Conservation (phyloP, 2,113 vertebrate genomes). For the Sceloporus tristichus region DNA sequence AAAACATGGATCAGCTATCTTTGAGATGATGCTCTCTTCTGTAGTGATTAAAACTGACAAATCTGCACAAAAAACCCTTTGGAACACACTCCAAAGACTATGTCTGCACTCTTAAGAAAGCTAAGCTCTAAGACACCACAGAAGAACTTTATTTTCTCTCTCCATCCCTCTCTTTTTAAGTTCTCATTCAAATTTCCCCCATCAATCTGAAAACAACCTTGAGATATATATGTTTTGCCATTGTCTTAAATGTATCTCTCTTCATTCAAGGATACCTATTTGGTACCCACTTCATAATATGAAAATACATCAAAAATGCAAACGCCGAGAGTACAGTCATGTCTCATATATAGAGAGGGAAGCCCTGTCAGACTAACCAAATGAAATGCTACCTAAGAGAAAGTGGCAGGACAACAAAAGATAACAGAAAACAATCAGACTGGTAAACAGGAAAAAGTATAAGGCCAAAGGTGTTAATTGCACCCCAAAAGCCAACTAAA, state of each 20-base stretch:
- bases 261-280: not conserved
- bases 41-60: too few species aligned
- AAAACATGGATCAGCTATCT: not conserved
- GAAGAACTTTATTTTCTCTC: not conserved
- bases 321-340: not conserved
- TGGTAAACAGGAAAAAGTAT: not conserved
- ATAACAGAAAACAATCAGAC: not conserved
- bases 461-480: not conserved
- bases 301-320: not conserved
- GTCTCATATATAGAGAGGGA: not conserved
- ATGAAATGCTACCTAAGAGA: not conserved
- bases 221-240: not conserved
- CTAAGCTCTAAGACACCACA: not conserved
- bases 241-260: conserved; percentile 2
- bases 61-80: not conserved
- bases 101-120: not conserved
- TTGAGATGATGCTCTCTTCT: too few species aligned
- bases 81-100: not conserved
- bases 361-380: not conserved
- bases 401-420: not conserved
- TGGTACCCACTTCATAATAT: not conserved
- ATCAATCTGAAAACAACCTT: not conserved
- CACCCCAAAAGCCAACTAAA: not conserved
- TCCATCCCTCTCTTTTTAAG: not conserved
- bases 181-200: not conserved